phyloP scores from a whole-genome alignment of 2,797 vertebrate species.

The Gymnodraco acuticeps region DNA sequence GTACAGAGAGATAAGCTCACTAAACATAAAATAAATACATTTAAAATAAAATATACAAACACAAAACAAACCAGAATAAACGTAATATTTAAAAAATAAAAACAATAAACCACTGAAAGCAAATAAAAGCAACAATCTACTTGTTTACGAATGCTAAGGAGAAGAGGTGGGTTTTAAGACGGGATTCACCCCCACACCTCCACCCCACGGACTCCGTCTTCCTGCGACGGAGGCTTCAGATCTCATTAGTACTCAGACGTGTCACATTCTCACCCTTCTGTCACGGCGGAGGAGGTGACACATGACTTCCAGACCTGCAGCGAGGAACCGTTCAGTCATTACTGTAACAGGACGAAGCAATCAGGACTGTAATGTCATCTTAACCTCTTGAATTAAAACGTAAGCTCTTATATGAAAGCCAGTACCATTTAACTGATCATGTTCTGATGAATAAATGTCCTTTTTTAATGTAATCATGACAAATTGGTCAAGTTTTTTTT shows the following conservation, averaged over 20 bases:
- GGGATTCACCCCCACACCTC: not conserved
- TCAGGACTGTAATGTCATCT: not conserved
- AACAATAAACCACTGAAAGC: too few relatives aligned
- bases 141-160: too few relatives aligned
- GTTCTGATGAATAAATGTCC: not conserved
- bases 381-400: not conserved
- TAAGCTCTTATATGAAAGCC: not conserved
- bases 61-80: too few relatives aligned
- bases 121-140: too few relatives aligned
- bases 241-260: conserved; percentile 63
- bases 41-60: too few relatives aligned
- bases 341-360: not conserved
- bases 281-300: conserved; percentile 24
- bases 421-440: not conserved
- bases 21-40: too few relatives aligned
- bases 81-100: too few relatives aligned
- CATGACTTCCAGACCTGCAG: not conserved
- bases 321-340: not conserved
- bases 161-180: too few relatives aligned
- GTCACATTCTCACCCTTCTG: conserved; percentile 52
- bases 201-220: not conserved
- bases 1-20: too few relatives aligned
- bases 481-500: not conserved
- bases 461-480: not conserved
- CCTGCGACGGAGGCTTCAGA: conserved; percentile 31